A percentile compares a stretch with the other conserved stretches of the same genome.
These are phyloP conservation scores for Theristicus caerulescens DNA, from an alignment of 2,113 vertebrate genomes.

Conservation along the genomic window DNA sequence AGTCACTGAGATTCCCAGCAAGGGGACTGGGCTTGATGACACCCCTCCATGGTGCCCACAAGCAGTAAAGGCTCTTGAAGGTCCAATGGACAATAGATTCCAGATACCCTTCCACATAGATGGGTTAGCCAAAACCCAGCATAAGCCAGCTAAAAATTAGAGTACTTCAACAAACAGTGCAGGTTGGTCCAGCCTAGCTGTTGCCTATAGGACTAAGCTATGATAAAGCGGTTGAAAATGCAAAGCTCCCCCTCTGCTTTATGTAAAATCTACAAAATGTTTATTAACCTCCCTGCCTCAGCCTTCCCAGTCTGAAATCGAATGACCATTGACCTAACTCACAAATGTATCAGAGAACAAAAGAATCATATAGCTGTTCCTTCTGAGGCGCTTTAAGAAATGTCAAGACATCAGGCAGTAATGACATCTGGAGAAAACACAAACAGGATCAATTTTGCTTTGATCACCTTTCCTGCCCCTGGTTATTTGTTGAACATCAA, in stretches of 20 bases:
- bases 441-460: constrained; percentile 6
- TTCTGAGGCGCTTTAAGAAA: not conserved
- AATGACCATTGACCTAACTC: not conserved
- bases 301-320: not conserved
- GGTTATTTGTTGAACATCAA: not conserved
- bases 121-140: not conserved
- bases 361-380: not conserved
- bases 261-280: not conserved
- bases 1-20: not conserved
- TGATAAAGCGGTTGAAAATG: not conserved
- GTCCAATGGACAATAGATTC: not conserved
- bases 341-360: not conserved
- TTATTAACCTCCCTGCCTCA: not conserved
- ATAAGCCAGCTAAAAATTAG: not conserved
- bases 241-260: not conserved
- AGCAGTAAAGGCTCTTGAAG: not conserved
- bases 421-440: constrained; percentile 8
- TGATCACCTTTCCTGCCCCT: not conserved
- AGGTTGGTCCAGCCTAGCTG: not conserved
- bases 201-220: not conserved
- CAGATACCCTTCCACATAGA: not conserved
- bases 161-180: not conserved
- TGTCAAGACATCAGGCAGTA: not conserved
- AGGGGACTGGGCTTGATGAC: not conserved
- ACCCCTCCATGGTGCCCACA: not conserved